Conservation (phyloP, 2,888 invertebrate genomes). For the Perizoma affinitatum region DNA sequence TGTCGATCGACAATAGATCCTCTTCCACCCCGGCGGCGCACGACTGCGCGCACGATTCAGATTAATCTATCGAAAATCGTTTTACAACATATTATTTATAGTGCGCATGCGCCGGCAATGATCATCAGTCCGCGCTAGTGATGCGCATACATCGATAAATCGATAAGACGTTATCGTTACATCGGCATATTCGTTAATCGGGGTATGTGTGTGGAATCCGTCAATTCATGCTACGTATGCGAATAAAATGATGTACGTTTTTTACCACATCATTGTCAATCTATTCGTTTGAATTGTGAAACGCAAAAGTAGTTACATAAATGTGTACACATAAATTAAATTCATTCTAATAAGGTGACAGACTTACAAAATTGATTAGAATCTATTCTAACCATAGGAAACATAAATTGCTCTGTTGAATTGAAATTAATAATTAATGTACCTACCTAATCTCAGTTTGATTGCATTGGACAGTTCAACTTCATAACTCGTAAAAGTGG, state of each 20-base stretch:
- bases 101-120: slow-evolving; percentile 80
- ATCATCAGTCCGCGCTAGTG: slow-evolving; percentile 82
- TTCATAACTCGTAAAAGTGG: slow-evolving; percentile 67
- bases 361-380: slow-evolving; percentile 13
- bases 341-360: slow-evolving; percentile 14
- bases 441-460: slow-evolving; percentile 50
- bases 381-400: slow-evolving; percentile 23
- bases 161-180: slow-evolving; percentile 23
- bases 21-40: slow-evolving; percentile 70
- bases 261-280: slow-evolving; percentile 12
- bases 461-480: slow-evolving; percentile 51
- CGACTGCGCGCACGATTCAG: slow-evolving; percentile 83
- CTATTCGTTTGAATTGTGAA: slow-evolving; percentile 15
- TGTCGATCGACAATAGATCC: slow-evolving; percentile 82
- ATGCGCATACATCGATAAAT: slow-evolving; percentile 54
- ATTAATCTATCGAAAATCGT: slow-evolving; percentile 85
- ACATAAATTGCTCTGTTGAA: slow-evolving; percentile 26
- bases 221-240: slow-evolving; percentile 44
- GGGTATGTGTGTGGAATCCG: slow-evolving; percentile 40
- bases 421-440: slow-evolving; percentile 27
- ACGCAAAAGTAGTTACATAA: slow-evolving; percentile 12
- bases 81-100: slow-evolving; percentile 85
- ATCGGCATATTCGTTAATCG: slow-evolving; percentile 48
- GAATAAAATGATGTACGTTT: slow-evolving; percentile 3
- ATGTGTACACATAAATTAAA: slow-evolving; percentile 13